A percentile compares a stretch with the other conserved stretches of the same genome.
phyloP scores from a whole-genome alignment of 2,888 invertebrate species.

The Lasioglossum morio region DNA sequence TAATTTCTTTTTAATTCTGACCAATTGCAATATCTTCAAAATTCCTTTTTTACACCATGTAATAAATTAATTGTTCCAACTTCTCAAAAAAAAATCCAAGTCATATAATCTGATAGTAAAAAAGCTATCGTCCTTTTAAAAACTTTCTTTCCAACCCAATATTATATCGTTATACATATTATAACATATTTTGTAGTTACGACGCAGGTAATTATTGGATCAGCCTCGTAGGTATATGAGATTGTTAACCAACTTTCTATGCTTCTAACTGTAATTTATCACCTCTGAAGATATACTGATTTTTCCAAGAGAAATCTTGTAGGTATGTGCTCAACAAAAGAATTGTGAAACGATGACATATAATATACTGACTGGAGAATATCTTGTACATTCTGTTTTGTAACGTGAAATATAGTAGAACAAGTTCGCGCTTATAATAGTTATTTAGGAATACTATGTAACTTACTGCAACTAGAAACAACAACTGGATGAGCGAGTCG shows the following conservation, averaged over 20 bases:
- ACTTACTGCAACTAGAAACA: slow-evolving; percentile 94
- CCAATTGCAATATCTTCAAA: too few relatives aligned
- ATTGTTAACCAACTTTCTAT: background rate
- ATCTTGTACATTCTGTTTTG: background rate
- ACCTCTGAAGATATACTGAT: background rate
- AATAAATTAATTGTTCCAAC: too few relatives aligned
- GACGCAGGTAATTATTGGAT: background rate
- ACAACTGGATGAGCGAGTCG: slow-evolving; percentile 94
- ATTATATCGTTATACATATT: background rate
- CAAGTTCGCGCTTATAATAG: background rate
- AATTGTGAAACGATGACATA: background rate
- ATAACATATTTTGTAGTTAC: background rate
- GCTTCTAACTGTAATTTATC: background rate
- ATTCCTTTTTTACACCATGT: too few relatives aligned
- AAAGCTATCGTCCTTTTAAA: too few relatives aligned
- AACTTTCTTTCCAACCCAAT: too few relatives aligned
- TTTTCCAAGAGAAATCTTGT: background rate
- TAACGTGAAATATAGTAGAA: background rate
- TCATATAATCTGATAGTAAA: too few relatives aligned
- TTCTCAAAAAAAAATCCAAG: too few relatives aligned
- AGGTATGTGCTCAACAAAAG: background rate
- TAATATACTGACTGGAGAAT: background rate
- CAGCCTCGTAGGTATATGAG: too few relatives aligned
- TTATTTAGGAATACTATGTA: background rate
- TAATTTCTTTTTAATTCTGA: too few relatives aligned